Conservation (phyloP, 2,888 invertebrate species). For the Drosophila basisetae region DNA sequence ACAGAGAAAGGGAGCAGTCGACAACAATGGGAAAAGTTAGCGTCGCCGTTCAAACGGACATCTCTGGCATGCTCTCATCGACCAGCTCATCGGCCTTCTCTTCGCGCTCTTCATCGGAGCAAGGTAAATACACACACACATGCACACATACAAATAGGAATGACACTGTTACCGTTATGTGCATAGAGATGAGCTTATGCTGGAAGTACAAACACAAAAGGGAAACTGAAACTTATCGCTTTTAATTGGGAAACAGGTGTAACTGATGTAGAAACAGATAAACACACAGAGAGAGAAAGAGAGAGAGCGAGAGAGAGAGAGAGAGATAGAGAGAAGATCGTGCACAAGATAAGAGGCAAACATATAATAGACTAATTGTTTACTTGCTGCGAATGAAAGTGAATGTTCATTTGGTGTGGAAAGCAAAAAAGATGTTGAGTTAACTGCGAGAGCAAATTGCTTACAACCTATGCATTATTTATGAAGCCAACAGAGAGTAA, state of each 20-base stretch:
- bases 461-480: constrained; percentile 18
- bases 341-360: constrained; percentile 58
- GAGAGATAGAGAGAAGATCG: constrained; percentile 26
- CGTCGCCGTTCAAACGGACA: constrained; percentile 85
- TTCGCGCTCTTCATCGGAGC: constrained; percentile 80
- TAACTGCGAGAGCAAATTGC: neutral
- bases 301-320: neutral
- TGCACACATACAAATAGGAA: neutral
- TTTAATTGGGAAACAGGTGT: constrained; percentile 63
- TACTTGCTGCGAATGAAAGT: constrained; percentile 38
- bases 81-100: constrained; percentile 72
- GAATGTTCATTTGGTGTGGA: constrained; percentile 15
- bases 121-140: constrained; percentile 69
- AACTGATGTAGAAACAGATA: constrained; percentile 42
- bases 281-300: neutral
- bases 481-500: neutral
- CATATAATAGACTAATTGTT: constrained; percentile 50
- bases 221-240: constrained; percentile 31
- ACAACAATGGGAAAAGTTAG: constrained; percentile 74
- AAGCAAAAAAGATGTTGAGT: neutral
- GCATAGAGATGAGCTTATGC: constrained; percentile 51
- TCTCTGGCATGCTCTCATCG: constrained; percentile 80
- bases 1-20: constrained; percentile 7
- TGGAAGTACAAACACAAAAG: constrained; percentile 33
- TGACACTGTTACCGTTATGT: constrained; percentile 36